Evolutionary conservation across 2,797 vertebrate species (phyloP).

Genomic region (Tangara arthus): DNA sequence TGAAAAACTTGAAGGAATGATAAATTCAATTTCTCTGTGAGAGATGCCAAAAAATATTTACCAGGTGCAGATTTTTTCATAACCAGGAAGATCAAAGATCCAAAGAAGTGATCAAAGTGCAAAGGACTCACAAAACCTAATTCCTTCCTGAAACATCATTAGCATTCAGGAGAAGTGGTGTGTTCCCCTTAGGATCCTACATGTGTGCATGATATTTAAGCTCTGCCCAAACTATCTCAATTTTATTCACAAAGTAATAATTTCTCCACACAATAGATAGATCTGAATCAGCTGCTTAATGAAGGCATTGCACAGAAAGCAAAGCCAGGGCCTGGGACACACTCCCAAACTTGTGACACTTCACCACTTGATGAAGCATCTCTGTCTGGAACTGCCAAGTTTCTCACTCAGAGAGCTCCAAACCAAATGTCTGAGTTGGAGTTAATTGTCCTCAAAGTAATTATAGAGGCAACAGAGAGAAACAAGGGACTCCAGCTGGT

Average conservation of each 20-base stretch:
- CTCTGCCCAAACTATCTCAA: not conserved
- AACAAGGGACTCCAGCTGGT: not conserved
- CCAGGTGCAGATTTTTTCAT: not conserved
- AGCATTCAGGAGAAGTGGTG: not conserved
- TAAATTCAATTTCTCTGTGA: not conserved
- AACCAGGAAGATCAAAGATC: not conserved
- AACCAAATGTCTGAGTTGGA: not conserved
- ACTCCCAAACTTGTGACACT: not conserved
- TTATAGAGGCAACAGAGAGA: not conserved
- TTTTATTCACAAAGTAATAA: conserved; percentile 10
- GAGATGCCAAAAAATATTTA: not conserved
- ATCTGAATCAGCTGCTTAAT: not conserved
- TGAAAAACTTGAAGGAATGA: not conserved
- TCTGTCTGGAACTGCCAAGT: not conserved
- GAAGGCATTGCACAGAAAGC: not conserved
- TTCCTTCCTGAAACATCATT: not conserved
- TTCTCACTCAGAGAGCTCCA: not conserved
- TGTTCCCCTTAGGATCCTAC: not conserved
- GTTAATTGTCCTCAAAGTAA: not conserved
- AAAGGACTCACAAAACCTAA: not conserved
- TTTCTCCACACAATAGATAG: not conserved
- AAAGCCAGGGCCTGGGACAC: not conserved
- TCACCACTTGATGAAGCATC: not conserved
- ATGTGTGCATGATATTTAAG: not conserved
- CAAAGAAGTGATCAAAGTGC: not conserved